Evolutionary conservation across 2,888 invertebrate species (phyloP).

Genomic region (Nycteola revayana): DNA sequence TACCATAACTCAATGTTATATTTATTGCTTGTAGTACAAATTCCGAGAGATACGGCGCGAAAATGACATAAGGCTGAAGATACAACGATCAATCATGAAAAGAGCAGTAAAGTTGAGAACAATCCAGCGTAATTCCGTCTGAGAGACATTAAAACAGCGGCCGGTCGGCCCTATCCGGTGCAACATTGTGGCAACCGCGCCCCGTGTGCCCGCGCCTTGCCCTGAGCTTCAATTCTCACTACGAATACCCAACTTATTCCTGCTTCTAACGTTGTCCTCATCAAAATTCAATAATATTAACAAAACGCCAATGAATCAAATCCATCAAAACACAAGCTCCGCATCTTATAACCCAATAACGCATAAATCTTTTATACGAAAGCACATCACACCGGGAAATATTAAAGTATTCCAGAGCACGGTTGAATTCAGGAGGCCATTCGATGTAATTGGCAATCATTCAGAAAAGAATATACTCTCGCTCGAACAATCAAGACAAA

Average conservation of each 20-base stretch:
- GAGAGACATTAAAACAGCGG: conserved; percentile 79
- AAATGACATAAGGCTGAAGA: conserved; percentile 79
- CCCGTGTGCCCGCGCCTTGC: conserved; percentile 22
- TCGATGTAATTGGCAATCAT: conserved; percentile 81
- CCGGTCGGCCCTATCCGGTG: conserved; percentile 77
- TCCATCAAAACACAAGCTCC: conserved; percentile 41
- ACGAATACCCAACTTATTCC: conserved; percentile 9
- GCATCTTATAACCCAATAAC: conserved; percentile 53
- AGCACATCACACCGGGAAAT: conserved; percentile 65
- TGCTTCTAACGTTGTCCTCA: conserved; percentile 10
- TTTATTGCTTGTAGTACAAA: conserved; percentile 74
- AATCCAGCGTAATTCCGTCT: conserved; percentile 82
- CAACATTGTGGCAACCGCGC: conserved; percentile 69
- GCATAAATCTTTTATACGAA: conserved; percentile 74
- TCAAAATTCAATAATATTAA: conserved; percentile 27
- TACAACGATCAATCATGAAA: conserved; percentile 80
- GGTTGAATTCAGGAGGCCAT: conserved; percentile 76
- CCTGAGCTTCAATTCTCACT: conserved; percentile 7
- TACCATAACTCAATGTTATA: conserved; percentile 72
- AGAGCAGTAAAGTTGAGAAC: conserved; percentile 79
- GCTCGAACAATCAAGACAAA: conserved; percentile 78
- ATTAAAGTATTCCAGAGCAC: conserved; percentile 67
- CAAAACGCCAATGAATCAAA: conserved; percentile 22
- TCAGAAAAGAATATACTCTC: conserved; percentile 75
- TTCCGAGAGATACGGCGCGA: conserved; percentile 73